Evolutionary conservation across 1,140 invertebrate genomes (phyloP).

Genomic region (Macrostomum lignano): DNA sequence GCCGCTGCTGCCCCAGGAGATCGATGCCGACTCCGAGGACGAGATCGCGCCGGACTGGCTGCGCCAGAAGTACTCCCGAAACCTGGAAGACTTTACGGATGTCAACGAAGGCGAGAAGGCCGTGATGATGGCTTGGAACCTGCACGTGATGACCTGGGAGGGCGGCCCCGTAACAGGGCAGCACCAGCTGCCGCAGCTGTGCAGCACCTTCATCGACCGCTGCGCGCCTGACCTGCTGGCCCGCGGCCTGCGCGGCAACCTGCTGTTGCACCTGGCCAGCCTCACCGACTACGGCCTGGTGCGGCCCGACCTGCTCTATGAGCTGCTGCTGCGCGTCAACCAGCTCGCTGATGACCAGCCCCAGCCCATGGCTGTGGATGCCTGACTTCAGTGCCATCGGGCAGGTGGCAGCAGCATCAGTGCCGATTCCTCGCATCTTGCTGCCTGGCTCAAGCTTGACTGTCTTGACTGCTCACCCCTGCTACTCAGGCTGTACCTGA

Average conservation of each 20-base stretch:
- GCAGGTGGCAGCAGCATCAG: too few relatives aligned
- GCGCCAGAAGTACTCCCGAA: constrained; percentile 55
- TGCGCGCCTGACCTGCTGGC: constrained; percentile 51
- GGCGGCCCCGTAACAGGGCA: too few relatives aligned
- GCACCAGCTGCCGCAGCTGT: constrained; percentile 63
- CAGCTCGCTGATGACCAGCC: constrained; percentile 26
- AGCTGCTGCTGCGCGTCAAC: constrained; percentile 35
- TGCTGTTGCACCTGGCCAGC: constrained; percentile 61
- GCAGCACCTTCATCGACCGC: constrained; percentile 58
- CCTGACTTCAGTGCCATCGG: too few relatives aligned
- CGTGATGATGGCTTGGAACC: constrained; percentile 91
- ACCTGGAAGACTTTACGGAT: constrained; percentile 94
- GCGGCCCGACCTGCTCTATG: constrained; percentile 51
- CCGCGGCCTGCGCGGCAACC: constrained; percentile 68
- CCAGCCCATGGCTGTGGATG: too few relatives aligned
- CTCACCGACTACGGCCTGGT: constrained; percentile 75
- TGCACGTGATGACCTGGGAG: constrained; percentile 70
- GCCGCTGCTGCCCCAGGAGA: constrained; percentile 66
- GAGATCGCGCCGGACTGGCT: constrained; percentile 79
- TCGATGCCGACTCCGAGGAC: constrained; percentile 68
- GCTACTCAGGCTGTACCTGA: too few relatives aligned
- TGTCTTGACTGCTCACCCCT: too few relatives aligned
- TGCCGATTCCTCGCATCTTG: too few relatives aligned
- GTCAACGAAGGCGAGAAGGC: constrained; percentile 95
- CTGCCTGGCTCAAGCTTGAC: too few relatives aligned